These are phyloP conservation scores for Cheiracanthium punctorium DNA, from an alignment of 2,888 invertebrate genomes.

Conservation along the genomic window DNA sequence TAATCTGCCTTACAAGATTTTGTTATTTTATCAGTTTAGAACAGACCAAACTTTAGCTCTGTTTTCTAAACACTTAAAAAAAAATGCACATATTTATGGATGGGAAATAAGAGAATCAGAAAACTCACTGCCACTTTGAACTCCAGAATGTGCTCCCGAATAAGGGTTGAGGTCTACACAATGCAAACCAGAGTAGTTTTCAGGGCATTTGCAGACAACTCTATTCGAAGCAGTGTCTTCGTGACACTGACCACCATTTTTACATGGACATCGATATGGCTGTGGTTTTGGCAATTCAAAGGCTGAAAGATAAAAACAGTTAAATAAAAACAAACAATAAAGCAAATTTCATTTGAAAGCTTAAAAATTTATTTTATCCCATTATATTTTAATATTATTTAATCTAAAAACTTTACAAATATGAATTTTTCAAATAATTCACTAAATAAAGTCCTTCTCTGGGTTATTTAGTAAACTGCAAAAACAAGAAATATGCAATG, in stretches of 20 bases:
- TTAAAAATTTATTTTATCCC: too few relatives aligned
- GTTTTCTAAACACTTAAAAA: too few relatives aligned
- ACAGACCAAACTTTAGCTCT: too few relatives aligned
- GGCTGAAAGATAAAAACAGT: slow-evolving; percentile 77
- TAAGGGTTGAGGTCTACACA: slow-evolving; percentile 84
- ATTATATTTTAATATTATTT: too few relatives aligned
- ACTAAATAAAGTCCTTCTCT: too few relatives aligned
- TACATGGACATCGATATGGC: slow-evolving; percentile 87
- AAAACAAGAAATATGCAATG: too few relatives aligned
- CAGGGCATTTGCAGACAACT: slow-evolving; percentile 84
- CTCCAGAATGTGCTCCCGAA: slow-evolving; percentile 74
- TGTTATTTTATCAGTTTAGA: background rate
- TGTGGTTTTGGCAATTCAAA: slow-evolving; percentile 85
- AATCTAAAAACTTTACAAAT: too few relatives aligned
- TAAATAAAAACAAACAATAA: too few relatives aligned
- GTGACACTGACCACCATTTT: slow-evolving; percentile 88
- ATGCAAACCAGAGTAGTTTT: slow-evolving; percentile 83
- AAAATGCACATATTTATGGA: background rate
- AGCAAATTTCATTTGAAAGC: too few relatives aligned
- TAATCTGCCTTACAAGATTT: too few relatives aligned
- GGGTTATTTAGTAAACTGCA: too few relatives aligned
- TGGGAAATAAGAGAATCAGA: background rate
- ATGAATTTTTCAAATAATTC: too few relatives aligned
- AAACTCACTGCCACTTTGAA: slow-evolving; percentile 53
- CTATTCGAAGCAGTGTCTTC: slow-evolving; percentile 79